Conservation (phyloP, 2,797 vertebrate genomes). For the Leptodon cayanensis region DNA sequence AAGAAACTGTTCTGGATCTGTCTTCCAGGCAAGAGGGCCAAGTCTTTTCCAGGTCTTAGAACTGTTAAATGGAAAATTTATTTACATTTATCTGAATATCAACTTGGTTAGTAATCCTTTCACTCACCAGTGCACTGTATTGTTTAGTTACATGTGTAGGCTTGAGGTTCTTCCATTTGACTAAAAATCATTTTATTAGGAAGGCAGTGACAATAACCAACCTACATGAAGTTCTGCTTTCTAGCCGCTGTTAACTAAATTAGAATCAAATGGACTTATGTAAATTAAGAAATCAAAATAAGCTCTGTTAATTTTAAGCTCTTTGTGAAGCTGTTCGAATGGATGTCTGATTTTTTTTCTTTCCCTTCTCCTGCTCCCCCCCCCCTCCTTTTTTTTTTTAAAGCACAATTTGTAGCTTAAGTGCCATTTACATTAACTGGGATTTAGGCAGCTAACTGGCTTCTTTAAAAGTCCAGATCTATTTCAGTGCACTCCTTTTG, state of each 20-base stretch:
- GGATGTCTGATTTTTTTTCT: background rate
- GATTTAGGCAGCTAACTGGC: background rate
- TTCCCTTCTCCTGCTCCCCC: no score
- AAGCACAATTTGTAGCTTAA: background rate
- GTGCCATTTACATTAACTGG: background rate
- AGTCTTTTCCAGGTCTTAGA: background rate
- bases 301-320: constrained; percentile 38
- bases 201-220: constrained; percentile 5
- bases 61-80: background rate
- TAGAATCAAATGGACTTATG: constrained; percentile 47
- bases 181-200: background rate
- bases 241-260: constrained; percentile 32
- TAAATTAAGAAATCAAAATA: constrained; percentile 58
- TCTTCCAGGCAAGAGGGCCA: background rate
- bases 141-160: background rate
- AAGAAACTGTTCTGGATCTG: background rate
- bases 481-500: background rate
- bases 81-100: background rate
- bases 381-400: background rate
- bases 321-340: constrained; percentile 34
- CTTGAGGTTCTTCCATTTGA: background rate
- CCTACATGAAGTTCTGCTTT: constrained; percentile 25
- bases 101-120: background rate
- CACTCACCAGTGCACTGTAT: background rate
- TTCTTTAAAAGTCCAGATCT: background rate